Base-by-base conservation (phyloP, 2,113 vertebrate genomes). In the Peromyscus leucopus region DNA sequence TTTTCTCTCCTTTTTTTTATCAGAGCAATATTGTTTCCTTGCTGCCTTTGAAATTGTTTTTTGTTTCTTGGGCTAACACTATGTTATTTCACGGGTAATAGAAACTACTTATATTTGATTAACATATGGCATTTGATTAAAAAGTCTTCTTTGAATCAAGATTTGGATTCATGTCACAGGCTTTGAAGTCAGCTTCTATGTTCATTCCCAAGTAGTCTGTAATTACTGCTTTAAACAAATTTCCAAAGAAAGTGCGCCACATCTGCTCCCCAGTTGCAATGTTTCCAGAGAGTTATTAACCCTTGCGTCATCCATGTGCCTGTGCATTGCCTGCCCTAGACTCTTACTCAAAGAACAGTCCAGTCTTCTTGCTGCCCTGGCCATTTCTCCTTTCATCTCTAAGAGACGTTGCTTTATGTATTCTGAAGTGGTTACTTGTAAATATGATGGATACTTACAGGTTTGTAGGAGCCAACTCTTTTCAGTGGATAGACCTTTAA, bases 211-310 rank as follows among this genome's bases (percentile, higher is more conserved):
- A 88, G 6, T 88, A 92, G 59, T 65, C 69, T 95, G 51, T 71
- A 95, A 92, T 97, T 96, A 94, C 89, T 96, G 94, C 65, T 96
- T 88, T 28, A 82, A 93, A 76, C 57, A 55, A 65, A 28, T 63
- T 72, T 93, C 96, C 71, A 46, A 94, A 94, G 85, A 93, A 84
- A 90, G 65, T 24, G 6, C 63, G 67, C 17, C 59, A 55, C 71
- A 88, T 85, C 80, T 90, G 80, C 48, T 92, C 83, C 11, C n/a
- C 7, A 24, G 71, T 83, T 57, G 67, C 51, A 69, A 13, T 33
- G 36, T 90, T 79, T 96, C 78, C 84, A 36, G 19, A 24, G 46
- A 67, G 79, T 63, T 33, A 24, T 93, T n/a, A 90, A 90, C 91
- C 63, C 24, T 12, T 3, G 12, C 31, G 2, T 78, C 75, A 21